Base-by-base conservation (phyloP, 2,888 invertebrate species). In the Callyntrura sp. region DNA sequence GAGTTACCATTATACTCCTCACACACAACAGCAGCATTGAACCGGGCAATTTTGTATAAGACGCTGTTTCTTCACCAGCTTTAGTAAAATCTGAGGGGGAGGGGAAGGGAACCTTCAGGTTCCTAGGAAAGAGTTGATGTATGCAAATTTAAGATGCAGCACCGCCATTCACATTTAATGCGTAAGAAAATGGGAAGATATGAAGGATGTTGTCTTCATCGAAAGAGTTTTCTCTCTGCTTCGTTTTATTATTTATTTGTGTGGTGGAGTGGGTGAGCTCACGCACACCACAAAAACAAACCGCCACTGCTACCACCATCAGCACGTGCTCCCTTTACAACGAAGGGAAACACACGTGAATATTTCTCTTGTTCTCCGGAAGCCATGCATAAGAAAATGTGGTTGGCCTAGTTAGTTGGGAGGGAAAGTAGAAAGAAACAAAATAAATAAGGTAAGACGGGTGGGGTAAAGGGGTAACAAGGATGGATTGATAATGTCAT, bases 401-500 rank as follows among this genome's bases (percentile, higher is more conserved):
- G 6, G 65, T 28, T 84, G 84, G 73, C 73, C 84, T 84, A 83
- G 83, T 83, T 25, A 35, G 43, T 45, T 6, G 8, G 11, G 43
- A 17, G 45, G 48, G 60, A 85, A 48, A 62, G 17, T 45, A 55
- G 43, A 48, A 85, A 57, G 25, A 45, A 55, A 23, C 28, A 12
- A 23, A 73, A 17, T 70, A 70, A 78, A 84, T 57, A 20, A 73
- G 35, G 84, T 85, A 57, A 11, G 28, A 55, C 25, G 17, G 8
- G 60, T 1, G 1, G 60, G 8, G n/a, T 45, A 73, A 14, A 55
- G 1, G 48, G 45, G 12, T 48, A 20, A 73, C 73, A 55, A 70
- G 57, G 70, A 87, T 87, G 45, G 70, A 87, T 86, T 86, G 87
- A 81, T 55, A 81, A 70, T 87, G 79, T 87, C 81, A 87, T 84